Evolutionary conservation across 2,113 vertebrate species (phyloP), one percentile per base, ranked within the genome.

Genomic region (Anseranas semipalmata): DNA sequence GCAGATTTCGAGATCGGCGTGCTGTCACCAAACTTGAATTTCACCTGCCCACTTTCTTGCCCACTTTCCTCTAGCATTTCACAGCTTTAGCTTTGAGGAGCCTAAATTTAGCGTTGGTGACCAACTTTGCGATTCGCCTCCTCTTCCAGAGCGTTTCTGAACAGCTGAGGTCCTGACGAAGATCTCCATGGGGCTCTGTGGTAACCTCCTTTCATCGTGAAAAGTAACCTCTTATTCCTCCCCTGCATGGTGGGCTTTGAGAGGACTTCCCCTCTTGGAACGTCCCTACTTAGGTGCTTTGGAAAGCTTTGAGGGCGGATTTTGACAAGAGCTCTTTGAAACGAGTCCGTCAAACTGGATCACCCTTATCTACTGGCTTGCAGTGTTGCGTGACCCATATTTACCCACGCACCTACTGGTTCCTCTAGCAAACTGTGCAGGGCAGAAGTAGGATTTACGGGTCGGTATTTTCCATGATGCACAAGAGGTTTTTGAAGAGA

Each of bases 21-120:
- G 81, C 81, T 76, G 81, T 93, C 85, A 94, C 89, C 93, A 53
- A 88, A 73, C 81, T 30, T 79, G 70, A 30, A 21, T 95, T 95
- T 91, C 95, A 96, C 95, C 96, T 97, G 91, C 96, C 95, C 74
- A 94, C 95, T 93, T 91, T 62, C 66, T 91, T 96, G 91, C 93
- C 73, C 9, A 4, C 81, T 91, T 94, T 68, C 62, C 77, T 89
- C 77, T 67, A 73, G 84, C 62, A 70, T 48, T 93, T 96, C 39
- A 7, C 93, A 96, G 78, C 71, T 96, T 91, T 62, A 85, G 87
- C 81, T 91, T n/a, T 70, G 71, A 45, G 74, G 70, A 68, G n/a
- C 87, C 71, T 94, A 94, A 95, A 85, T 96, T 94, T 97, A 96
- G 74, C 2, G 0, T 20, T 79, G 85, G 89, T 93, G 96, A 87